phyloP scores from a whole-genome alignment of 1,140 invertebrate genomes.

The Eriocheir sinensis region DNA sequence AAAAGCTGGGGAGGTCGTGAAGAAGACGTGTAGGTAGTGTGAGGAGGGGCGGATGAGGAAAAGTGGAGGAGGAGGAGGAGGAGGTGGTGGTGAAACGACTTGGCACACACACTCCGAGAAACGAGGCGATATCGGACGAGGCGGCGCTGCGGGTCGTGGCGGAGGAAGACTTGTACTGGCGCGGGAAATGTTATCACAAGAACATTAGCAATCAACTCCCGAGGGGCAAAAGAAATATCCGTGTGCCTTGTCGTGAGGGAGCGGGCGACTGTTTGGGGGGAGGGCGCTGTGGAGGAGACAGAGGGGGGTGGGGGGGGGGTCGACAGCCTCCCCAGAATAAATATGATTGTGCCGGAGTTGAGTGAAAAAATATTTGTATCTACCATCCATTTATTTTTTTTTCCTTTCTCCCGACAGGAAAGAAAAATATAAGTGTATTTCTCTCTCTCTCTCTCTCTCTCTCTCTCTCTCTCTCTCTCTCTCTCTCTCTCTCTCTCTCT shows the following conservation, averaged over 20 bases:
- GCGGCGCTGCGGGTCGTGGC: too few species aligned
- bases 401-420: not conserved
- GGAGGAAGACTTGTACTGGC: not conserved
- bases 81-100: not conserved
- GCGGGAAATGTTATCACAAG: not conserved
- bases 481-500: not conserved
- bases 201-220: not conserved
- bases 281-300: too few species aligned
- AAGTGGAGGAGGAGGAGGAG: not conserved
- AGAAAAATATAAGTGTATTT: not conserved
- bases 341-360: not conserved
- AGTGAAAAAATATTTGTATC: not conserved
- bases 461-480: not conserved
- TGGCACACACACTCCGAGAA: too few species aligned
- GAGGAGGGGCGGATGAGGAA: not conserved
- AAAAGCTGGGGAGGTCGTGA: too few species aligned
- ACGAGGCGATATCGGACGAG: too few species aligned
- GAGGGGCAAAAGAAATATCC: not conserved
- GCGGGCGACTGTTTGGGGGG: not conserved
- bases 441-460: not conserved
- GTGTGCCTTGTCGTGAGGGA: not conserved
- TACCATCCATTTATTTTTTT: not conserved
- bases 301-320: not conserved
- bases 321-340: not conserved
- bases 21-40: not conserved